Evolutionary conservation across 1,140 invertebrate genomes (phyloP), one percentile per base, ranked within the genome.

Genomic region (Matsumurasca onukii): DNA sequence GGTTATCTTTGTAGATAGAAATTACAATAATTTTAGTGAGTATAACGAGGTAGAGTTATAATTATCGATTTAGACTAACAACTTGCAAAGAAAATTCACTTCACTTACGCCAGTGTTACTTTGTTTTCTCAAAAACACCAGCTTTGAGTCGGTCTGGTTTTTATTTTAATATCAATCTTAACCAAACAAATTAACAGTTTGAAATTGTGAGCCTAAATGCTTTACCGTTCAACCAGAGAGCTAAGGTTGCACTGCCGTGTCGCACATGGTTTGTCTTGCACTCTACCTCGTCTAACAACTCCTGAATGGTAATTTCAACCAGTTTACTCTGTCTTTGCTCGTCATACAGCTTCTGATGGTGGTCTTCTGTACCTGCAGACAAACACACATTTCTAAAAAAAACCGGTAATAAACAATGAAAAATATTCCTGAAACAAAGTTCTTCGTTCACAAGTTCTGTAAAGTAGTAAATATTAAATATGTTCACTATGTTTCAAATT

Each of bases 171-270:
- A 9, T 17, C 34, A 9, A 39, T 39, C 17, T 17, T 39, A 39
- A 5, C 5, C 34, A 9, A 39, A 5, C 17, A 17, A 39, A 5
- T 39, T 17, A 5, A 5, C 34, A 39, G 17, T 17, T 39, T 39
- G 5, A 5, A 5, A 39, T 9, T 39, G 34, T 39, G 34, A 39
- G 17, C 5, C 17, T 39, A 63, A n/a, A n/a, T n/a, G n/a, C n/a
- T 5, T 45, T 48, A 65, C 62, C 62, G 27, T 65, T 65, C 24
- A 65, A 39, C 31, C 31, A 65, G 1, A 65, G 31, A 48, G 31
- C 62, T 1, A 45, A 39, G 2, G 62, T 48, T 24, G 62, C 20
- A 22, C 62, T 45, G 17, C 62, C 62, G 48, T 65, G 62, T 24
- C 39, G 3, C n/a, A 65, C 22, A 24, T 15, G 22, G 39, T 31